A percentile compares a stretch with the other conserved stretches of the same genome.
These are phyloP conservation scores for Eilema sororculum DNA, from an alignment of 2,888 invertebrate species.

Conservation along the genomic window DNA sequence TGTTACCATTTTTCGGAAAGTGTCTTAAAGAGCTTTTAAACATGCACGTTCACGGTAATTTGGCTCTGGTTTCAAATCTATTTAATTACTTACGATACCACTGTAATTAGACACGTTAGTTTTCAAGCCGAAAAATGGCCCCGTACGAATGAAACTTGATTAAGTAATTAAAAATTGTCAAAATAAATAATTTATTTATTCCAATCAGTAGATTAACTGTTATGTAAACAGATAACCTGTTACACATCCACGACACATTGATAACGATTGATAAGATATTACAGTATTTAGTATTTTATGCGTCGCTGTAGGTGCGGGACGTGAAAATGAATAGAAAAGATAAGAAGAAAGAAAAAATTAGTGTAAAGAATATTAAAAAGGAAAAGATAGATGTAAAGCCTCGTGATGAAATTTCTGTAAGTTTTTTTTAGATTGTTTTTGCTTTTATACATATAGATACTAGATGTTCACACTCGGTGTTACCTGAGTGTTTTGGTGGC, in stretches of 20 bases:
- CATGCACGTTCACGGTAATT: too few species aligned
- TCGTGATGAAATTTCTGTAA: constrained; percentile 24
- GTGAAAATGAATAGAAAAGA: constrained; percentile 41
- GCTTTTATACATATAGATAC: too few species aligned
- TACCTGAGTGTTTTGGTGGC: too few species aligned
- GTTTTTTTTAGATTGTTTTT: background rate
- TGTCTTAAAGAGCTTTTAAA: too few species aligned
- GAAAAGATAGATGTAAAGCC: constrained; percentile 1
- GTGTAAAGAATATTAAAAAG: constrained; percentile 9
- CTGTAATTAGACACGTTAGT: too few species aligned
- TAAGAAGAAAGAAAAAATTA: constrained; percentile 34
- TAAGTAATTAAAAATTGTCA: constrained; percentile 5
- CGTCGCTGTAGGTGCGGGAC: background rate
- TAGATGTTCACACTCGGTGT: too few species aligned
- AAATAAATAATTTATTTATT: constrained; percentile 3
- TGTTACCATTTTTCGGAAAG: too few species aligned
- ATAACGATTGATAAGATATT: constrained; percentile 37
- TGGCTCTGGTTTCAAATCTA: too few species aligned
- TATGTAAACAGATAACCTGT: constrained; percentile 42
- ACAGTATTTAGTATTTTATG: constrained; percentile 27
- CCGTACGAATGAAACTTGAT: constrained; percentile 7
- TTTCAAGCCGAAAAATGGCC: background rate
- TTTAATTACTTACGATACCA: too few species aligned
- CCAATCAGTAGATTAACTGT: constrained; percentile 34
- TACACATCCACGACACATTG: constrained; percentile 10